Percentiles rank a stretch among this genome's conserved stretches.
These are phyloP conservation scores for Pipistrellus pygmaeus DNA, from an alignment of 2,797 vertebrate genomes.

Conservation along the genomic window DNA sequence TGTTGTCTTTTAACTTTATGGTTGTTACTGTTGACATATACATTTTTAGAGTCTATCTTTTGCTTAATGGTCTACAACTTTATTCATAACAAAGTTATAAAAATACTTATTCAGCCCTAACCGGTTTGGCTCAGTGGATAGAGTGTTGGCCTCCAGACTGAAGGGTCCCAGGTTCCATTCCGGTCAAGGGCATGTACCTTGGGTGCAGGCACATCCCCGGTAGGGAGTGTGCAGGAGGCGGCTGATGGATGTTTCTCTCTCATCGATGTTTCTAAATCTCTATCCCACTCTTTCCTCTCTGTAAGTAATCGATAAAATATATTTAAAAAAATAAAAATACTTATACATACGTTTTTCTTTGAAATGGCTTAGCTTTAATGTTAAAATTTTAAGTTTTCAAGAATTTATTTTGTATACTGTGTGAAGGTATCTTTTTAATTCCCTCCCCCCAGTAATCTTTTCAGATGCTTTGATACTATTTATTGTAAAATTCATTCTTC, in stretches of 20 bases:
- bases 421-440: constrained; percentile 3
- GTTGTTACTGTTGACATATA: not conserved
- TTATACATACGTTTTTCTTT: not conserved
- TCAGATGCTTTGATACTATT: not conserved
- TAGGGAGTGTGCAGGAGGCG: no score
- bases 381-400: constrained; percentile 41
- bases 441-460: constrained; percentile 12
- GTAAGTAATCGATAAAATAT: no score
- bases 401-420: not conserved
- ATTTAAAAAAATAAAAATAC: not conserved
- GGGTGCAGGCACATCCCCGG: no score
- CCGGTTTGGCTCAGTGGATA: no score
- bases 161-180: no score
- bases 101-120: not conserved
- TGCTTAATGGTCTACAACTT: not conserved
- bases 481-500: constrained; percentile 54
- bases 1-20: not conserved
- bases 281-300: no score
- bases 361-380: constrained; percentile 50
- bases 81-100: not conserved
- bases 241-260: no score
- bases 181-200: no score
- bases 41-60: not conserved
- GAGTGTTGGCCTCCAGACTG: no score
- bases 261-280: no score